Percentiles rank a stretch among this genome's conserved stretches.
Conservation (phyloP, 2,888 invertebrate genomes). For the Cyaniris semiargus region DNA sequence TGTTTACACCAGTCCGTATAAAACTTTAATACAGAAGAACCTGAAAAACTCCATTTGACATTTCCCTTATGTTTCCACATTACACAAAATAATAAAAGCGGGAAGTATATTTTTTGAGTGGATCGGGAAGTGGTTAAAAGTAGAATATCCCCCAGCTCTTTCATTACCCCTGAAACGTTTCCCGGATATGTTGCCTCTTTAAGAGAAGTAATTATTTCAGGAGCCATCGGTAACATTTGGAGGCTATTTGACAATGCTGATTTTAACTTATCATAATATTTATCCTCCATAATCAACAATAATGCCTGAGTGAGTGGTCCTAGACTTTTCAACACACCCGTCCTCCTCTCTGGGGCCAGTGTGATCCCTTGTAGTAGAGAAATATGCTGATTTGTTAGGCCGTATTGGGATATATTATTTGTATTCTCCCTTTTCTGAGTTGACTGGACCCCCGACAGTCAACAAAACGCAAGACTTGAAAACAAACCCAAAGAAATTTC, state of each 20-base stretch:
- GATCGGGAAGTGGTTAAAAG: slow-evolving; percentile 42
- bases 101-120: slow-evolving; percentile 43
- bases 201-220: slow-evolving; percentile 38
- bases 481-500: too few species aligned
- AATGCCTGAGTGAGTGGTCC: slow-evolving; percentile 42
- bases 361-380: slow-evolving; percentile 38
- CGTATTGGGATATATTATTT: slow-evolving; percentile 40
- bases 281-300: slow-evolving; percentile 42
- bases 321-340: slow-evolving; percentile 39
- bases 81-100: slow-evolving; percentile 33
- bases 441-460: too few species aligned
- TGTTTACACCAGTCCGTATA: too few species aligned
- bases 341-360: slow-evolving; percentile 41
- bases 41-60: slow-evolving; percentile 30
- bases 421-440: slow-evolving; percentile 27
- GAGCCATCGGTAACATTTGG: slow-evolving; percentile 45
- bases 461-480: too few species aligned
- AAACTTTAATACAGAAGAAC: slow-evolving; percentile 34
- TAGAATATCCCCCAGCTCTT: slow-evolving; percentile 45
- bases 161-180: slow-evolving; percentile 41
- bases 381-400: slow-evolving; percentile 39
- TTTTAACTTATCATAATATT: slow-evolving; percentile 39
- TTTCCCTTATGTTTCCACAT: slow-evolving; percentile 26
- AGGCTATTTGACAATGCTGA: slow-evolving; percentile 40
- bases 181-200: slow-evolving; percentile 44